These are phyloP conservation scores for Choristoneura rosaceana DNA, from an alignment of 2,888 invertebrate species.

Conservation along the genomic window DNA sequence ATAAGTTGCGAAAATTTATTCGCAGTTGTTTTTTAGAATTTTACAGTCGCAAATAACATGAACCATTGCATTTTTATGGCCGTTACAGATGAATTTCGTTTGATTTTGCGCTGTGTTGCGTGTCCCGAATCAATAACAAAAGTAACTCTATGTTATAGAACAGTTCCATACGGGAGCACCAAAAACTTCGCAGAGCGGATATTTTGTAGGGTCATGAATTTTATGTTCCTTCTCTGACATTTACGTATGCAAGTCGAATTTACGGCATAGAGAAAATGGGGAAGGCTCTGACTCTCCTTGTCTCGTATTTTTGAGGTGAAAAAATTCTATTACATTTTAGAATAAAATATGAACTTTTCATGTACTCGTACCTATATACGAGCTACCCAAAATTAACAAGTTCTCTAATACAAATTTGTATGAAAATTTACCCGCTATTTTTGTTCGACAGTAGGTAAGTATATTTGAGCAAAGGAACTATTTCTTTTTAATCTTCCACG, in stretches of 20 bases:
- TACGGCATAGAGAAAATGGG: background rate
- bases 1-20: constrained; percentile 13
- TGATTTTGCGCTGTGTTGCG: background rate
- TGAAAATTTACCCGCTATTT: no score
- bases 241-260: background rate
- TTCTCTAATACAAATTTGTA: no score
- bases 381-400: no score
- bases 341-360: background rate
- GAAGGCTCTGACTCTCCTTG: background rate
- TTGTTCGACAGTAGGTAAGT: no score
- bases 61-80: constrained; percentile 9
- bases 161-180: background rate
- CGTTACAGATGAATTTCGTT: background rate
- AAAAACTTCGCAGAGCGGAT: background rate
- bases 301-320: background rate
- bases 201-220: background rate
- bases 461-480: no score
- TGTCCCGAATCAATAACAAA: background rate
- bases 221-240: background rate
- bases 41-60: constrained; percentile 11
- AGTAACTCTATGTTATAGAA: background rate
- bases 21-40: constrained; percentile 23
- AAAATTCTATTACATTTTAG: background rate
- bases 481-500: no score
- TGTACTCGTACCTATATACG: background rate